Conservation (phyloP, 2,113 vertebrate genomes). For the Eclectus roratus region DNA sequence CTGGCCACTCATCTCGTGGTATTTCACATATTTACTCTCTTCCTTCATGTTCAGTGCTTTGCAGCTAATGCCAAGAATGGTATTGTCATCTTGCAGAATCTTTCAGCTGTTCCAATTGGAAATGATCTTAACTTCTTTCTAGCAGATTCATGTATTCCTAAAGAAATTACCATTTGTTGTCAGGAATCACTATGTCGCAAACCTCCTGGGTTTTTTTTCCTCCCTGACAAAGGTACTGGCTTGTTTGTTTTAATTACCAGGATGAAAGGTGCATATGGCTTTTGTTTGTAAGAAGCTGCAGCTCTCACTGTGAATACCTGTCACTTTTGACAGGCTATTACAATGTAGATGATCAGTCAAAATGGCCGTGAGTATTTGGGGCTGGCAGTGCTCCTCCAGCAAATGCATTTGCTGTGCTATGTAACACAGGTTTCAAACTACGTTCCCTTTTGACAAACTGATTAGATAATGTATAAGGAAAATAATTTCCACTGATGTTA, state of each 20-base stretch:
- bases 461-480: background rate
- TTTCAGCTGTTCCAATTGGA: background rate
- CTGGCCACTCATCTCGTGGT: background rate
- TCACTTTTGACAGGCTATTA: background rate
- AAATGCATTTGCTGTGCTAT: background rate
- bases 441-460: background rate
- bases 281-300: background rate
- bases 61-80: background rate
- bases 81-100: background rate
- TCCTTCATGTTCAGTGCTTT: background rate
- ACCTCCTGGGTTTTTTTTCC: background rate
- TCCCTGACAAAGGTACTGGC: background rate
- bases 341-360: background rate
- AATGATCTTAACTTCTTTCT: background rate
- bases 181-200: background rate
- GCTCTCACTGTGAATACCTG: constrained; percentile 18
- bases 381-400: background rate
- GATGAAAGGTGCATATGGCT: background rate
- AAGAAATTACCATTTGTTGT: background rate
- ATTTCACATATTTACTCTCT: background rate
- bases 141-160: background rate
- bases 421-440: background rate
- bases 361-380: background rate
- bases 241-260: constrained; percentile 31
- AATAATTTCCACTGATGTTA: background rate